A percentile compares a stretch with the other conserved stretches of the same genome.
Evolutionary conservation across 2,113 vertebrate species (phyloP).

Genomic region (Phoxinus phoxinus): DNA sequence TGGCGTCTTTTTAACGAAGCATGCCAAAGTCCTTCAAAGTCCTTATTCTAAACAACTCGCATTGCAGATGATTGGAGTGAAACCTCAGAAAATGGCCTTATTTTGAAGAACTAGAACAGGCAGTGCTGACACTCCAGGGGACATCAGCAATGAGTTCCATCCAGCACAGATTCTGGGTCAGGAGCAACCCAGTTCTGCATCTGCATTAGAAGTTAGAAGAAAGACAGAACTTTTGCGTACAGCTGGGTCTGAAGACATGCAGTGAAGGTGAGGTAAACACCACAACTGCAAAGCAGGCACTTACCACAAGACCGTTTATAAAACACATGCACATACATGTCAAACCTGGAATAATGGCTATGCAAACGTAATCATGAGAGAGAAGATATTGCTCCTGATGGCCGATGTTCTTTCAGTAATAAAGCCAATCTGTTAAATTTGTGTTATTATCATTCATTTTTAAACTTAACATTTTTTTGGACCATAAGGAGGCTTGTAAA

Average conservation of each 20-base stretch:
- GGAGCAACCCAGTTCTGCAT: constrained; percentile 74
- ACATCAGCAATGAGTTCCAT: constrained; percentile 64
- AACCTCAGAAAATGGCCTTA: constrained; percentile 30
- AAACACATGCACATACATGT: neutral
- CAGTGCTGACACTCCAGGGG: constrained; percentile 61
- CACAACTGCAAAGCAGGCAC: neutral
- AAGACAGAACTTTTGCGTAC: neutral
- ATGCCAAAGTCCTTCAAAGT: neutral
- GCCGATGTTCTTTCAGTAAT: neutral
- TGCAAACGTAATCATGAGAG: neutral
- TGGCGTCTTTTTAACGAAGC: neutral
- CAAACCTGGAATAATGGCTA: neutral
- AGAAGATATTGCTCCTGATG: neutral
- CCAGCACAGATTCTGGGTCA: constrained; percentile 68
- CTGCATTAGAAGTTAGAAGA: constrained; percentile 32
- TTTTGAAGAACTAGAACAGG: constrained; percentile 66
- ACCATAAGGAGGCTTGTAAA: too few species aligned
- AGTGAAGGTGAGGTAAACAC: neutral
- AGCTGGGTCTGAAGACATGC: neutral
- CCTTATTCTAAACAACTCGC: neutral
- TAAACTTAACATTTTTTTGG: neutral
- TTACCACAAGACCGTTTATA: neutral
- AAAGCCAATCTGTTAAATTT: neutral
- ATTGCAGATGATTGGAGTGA: constrained; percentile 2
- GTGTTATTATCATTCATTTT: neutral